A percentile compares a stretch with the other conserved stretches of the same genome.
Evolutionary conservation across 2,113 vertebrate genomes (phyloP).

Genomic region (Cairina moschata): DNA sequence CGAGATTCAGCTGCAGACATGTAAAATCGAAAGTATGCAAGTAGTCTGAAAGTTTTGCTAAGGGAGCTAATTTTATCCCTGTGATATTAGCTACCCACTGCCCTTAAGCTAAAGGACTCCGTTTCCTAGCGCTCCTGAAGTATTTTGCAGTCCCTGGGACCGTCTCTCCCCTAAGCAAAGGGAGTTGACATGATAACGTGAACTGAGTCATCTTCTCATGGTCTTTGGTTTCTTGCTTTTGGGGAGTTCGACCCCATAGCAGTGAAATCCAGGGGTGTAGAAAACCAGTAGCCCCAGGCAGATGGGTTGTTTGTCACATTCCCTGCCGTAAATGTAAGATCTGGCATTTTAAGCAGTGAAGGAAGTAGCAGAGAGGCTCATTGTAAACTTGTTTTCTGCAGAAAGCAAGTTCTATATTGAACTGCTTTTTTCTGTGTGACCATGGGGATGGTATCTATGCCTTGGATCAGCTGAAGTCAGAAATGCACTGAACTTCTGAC

Average conservation of each 20-base stretch:
- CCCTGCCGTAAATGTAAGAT: neutral
- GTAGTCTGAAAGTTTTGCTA: conserved; percentile 33
- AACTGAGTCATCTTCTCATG: neutral
- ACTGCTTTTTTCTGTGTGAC: neutral
- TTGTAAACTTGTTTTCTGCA: neutral
- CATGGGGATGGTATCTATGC: neutral
- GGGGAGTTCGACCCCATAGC: neutral
- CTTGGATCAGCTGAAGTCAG: neutral
- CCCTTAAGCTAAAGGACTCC: neutral
- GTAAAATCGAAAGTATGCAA: conserved; percentile 66
- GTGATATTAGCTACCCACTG: conserved; percentile 5
- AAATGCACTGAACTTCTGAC: neutral
- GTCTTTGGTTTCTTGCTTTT: neutral
- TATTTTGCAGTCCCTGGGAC: neutral
- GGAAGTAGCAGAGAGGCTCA: neutral
- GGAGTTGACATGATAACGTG: neutral
- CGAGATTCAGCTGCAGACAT: neutral
- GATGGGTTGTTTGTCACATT: neutral
- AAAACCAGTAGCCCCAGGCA: neutral
- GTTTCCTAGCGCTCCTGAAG: neutral
- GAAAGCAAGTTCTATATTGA: neutral
- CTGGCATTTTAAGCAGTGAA: neutral
- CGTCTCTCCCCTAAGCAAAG: neutral
- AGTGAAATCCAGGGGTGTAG: neutral
- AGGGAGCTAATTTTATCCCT: conserved; percentile 59